Evolutionary conservation across 2,113 vertebrate species (phyloP).

Genomic region (Manacus vitellinus): DNA sequence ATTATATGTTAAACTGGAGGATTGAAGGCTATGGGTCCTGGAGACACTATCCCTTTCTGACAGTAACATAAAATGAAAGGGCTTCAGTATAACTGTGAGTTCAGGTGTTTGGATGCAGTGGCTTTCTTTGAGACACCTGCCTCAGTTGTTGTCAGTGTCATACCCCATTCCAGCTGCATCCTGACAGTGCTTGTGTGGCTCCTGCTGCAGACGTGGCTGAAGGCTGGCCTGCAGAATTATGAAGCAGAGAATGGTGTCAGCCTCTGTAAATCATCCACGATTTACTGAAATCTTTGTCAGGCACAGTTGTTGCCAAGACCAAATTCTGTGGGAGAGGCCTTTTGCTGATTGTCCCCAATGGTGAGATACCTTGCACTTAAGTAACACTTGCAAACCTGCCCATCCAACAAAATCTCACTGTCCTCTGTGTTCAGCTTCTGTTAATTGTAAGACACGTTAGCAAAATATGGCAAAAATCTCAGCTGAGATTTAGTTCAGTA

Average conservation of each 20-base stretch:
- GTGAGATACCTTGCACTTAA: background rate
- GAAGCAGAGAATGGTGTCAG: background rate
- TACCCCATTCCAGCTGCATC: background rate
- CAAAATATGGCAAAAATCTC: background rate
- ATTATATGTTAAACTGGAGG: background rate
- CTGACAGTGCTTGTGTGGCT: conserved; percentile 5
- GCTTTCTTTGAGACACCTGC: background rate
- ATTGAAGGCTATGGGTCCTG: background rate
- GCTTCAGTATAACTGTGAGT: background rate
- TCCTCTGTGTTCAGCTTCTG: background rate
- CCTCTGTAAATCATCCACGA: conserved; percentile 7
- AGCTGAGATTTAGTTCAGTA: background rate
- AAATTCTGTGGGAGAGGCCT: background rate
- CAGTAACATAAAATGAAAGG: background rate
- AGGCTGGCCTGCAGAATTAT: background rate
- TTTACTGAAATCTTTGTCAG: conserved; percentile 42
- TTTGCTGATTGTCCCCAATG: background rate
- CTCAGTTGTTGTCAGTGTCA: background rate
- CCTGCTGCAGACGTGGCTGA: conserved; percentile 12
- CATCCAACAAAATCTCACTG: background rate
- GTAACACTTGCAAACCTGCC: background rate
- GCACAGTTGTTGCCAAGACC: conserved; percentile 1
- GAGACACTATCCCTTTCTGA: background rate
- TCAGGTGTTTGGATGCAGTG: background rate
- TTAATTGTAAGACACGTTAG: background rate